phyloP scores from a whole-genome alignment of 2,888 invertebrate genomes.

The Temnothorax unifasciatus region DNA sequence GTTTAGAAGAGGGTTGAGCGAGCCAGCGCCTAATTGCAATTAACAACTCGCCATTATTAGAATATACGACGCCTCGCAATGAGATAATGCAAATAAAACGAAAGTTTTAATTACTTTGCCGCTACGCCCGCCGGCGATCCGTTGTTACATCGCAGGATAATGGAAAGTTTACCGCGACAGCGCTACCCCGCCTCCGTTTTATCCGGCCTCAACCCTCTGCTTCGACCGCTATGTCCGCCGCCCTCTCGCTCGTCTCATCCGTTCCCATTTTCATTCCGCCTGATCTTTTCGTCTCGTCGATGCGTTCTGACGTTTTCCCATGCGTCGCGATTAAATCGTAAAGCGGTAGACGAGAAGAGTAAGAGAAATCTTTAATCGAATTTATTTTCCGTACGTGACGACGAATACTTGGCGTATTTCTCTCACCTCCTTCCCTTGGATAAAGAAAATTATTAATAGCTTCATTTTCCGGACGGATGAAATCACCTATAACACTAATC shows the following conservation, averaged over 20 bases:
- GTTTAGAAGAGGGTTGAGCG: conserved; percentile 68
- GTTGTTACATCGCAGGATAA: conserved; percentile 84
- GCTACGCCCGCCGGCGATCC: conserved; percentile 82
- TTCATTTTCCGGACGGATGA: background rate
- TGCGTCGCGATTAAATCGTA: conserved; percentile 48
- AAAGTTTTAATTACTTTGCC: conserved; percentile 86
- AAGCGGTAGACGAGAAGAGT: conserved; percentile 8
- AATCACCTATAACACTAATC: background rate
- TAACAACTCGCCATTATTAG: conserved; percentile 86
- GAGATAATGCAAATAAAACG: conserved; percentile 86
- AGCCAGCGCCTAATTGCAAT: conserved; percentile 85
- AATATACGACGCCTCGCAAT: conserved; percentile 86
- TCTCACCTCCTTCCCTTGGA: background rate
- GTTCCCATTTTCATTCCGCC: conserved; percentile 33
- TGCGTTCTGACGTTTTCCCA: conserved; percentile 53
- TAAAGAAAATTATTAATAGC: background rate
- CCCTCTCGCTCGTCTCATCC: conserved; percentile 10
- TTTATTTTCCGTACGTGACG: conserved; percentile 8
- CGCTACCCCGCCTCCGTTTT: conserved; percentile 65
- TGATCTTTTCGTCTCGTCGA: conserved; percentile 59
- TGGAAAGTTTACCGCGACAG: conserved; percentile 85
- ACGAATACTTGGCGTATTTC: conserved; percentile 12
- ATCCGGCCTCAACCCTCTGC: conserved; percentile 61
- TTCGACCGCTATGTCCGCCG: conserved; percentile 58
- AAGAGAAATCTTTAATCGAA: conserved; percentile 30